These are phyloP conservation scores for Galerucella nymphaeae DNA, from an alignment of 2,888 invertebrate species.

Conservation along the genomic window DNA sequence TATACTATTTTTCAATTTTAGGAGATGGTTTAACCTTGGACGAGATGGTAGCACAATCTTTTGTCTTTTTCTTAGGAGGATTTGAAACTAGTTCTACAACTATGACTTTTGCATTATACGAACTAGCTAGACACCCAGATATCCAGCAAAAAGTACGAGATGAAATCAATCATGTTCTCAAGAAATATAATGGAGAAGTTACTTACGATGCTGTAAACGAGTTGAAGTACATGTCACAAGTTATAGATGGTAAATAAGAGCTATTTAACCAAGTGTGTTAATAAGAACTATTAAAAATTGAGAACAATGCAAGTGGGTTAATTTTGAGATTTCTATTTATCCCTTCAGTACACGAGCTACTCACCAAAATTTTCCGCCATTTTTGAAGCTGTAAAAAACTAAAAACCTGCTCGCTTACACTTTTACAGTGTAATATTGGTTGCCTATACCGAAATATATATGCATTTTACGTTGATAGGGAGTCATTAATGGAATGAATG, in stretches of 20 bases:
- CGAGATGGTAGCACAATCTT: conserved; percentile 48
- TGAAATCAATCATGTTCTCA: conserved; percentile 44
- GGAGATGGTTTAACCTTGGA: conserved; percentile 42
- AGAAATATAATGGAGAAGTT: conserved; percentile 42
- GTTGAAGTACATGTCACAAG: conserved; percentile 48
- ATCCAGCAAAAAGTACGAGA: conserved; percentile 46
- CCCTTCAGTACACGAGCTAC: too few relatives aligned
- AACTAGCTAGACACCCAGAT: conserved; percentile 42
- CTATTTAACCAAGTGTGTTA: too few relatives aligned
- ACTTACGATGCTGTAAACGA: conserved; percentile 50
- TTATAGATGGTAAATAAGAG: conserved; percentile 46
- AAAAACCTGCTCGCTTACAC: too few relatives aligned
- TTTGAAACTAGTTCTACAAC: conserved; percentile 51
- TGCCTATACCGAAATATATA: too few relatives aligned
- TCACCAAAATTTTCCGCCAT: too few relatives aligned
- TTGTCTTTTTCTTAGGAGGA: conserved; percentile 50
- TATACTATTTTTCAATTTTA: conserved; percentile 6
- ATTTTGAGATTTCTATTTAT: too few relatives aligned
- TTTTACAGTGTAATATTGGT: too few relatives aligned
- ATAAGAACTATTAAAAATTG: too few relatives aligned
- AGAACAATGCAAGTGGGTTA: too few relatives aligned
- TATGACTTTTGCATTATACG: conserved; percentile 49
- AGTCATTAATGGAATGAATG: too few relatives aligned
- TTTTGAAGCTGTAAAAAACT: too few relatives aligned
- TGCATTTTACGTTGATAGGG: too few relatives aligned